phyloP scores from a whole-genome alignment of 1,140 invertebrate genomes.

The Aporrectodea caliginosa region DNA sequence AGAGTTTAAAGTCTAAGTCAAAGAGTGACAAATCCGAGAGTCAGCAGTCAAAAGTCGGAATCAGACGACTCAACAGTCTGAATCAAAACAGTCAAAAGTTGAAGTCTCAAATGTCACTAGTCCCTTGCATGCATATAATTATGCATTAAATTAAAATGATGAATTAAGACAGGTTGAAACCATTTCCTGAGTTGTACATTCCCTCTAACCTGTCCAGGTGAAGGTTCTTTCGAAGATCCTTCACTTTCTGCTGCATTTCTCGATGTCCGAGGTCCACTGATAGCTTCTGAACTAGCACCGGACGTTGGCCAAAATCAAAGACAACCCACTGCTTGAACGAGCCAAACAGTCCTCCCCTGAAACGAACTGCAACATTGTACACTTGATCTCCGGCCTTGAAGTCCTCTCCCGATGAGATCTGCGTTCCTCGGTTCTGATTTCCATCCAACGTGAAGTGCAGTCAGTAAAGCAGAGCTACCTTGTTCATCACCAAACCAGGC shows the following conservation, averaged over 20 bases:
- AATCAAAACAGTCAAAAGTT: no score
- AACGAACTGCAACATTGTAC: constrained; percentile 39
- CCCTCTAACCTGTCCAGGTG: constrained; percentile 42
- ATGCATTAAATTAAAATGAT: no score
- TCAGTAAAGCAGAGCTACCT: constrained; percentile 43
- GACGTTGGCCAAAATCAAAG: constrained; percentile 72
- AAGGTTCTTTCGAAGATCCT: constrained; percentile 41
- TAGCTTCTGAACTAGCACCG: constrained; percentile 68
- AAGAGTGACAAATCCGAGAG: no score
- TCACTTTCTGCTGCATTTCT: constrained; percentile 42
- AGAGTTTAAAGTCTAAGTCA: no score
- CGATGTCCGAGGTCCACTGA: constrained; percentile 72
- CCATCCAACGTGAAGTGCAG: constrained; percentile 43
- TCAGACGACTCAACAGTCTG: no score
- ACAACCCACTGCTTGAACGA: constrained; percentile 76
- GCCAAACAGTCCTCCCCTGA: constrained; percentile 63
- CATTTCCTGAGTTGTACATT: no score
- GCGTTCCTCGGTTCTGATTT: constrained; percentile 28
- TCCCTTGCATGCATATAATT: no score
- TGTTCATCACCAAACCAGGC: constrained; percentile 34
- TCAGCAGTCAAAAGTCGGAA: no score
- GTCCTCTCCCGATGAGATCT: constrained; percentile 42
- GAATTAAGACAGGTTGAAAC: no score
- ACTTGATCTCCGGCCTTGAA: constrained; percentile 35
- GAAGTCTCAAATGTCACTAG: no score